These are phyloP conservation scores for Lepus europaeus DNA, from an alignment of 2,113 vertebrate species.

Conservation along the genomic window DNA sequence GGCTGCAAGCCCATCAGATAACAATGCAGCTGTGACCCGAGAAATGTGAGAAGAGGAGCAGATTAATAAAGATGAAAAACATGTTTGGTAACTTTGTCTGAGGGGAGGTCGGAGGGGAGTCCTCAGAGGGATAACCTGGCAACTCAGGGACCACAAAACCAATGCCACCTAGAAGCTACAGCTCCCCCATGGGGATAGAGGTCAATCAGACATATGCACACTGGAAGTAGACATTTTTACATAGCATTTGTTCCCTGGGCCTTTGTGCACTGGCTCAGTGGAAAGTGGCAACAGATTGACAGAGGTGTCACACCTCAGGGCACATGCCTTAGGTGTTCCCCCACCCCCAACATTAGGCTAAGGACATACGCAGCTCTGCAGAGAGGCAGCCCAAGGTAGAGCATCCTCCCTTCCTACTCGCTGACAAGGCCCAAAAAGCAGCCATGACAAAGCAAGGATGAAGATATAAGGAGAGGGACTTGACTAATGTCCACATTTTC, in stretches of 20 bases:
- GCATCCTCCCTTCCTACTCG: neutral
- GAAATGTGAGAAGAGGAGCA: conserved; percentile 77
- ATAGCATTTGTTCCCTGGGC: neutral
- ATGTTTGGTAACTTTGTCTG: conserved; percentile 70
- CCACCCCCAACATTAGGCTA: neutral
- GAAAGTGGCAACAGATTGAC: neutral
- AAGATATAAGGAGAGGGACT: neutral
- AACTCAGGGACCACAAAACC: conserved; percentile 40
- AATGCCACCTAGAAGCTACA: neutral
- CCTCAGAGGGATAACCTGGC: conserved; percentile 21
- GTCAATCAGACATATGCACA: neutral
- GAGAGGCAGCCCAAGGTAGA: neutral
- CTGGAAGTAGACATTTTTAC: neutral
- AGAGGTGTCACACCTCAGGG: neutral
- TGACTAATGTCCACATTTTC: neutral
- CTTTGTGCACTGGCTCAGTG: neutral
- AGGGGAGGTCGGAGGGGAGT: neutral
- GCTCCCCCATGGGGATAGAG: neutral
- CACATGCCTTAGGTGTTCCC: neutral
- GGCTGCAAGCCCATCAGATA: conserved; percentile 79
- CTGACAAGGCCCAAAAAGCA: neutral
- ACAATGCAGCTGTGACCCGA: conserved; percentile 77
- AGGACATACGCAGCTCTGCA: neutral
- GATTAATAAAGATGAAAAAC: conserved; percentile 80
- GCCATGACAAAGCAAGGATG: neutral